Base-by-base conservation (phyloP, 1,140 invertebrate species). In the Homalodisca vitripennis region DNA sequence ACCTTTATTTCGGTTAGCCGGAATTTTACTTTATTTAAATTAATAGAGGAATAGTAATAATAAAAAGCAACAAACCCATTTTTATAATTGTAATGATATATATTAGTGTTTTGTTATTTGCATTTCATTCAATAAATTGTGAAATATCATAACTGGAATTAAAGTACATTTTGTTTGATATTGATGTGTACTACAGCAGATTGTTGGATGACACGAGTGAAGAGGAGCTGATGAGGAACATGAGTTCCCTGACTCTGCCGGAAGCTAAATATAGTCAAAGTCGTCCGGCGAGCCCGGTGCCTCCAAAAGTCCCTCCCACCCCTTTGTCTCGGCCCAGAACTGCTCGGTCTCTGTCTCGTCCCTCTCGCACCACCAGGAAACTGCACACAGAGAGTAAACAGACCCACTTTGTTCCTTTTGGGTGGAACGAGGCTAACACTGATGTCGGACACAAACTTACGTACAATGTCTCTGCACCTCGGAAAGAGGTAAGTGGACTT, bases 401-500 rank as follows among this genome's bases (percentile, higher is more conserved):
- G 26, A 47, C 63, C 2, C 63, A 66, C 31, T 66, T 66, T 66
- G 63, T 66, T 1, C 63, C 63, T 17, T 66, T 22, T 17, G 63
- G 63, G 10, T 66, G 63, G 63, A 66, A 66, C 22, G 63, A 66
- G 26, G 27, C 46, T 10, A 41, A 31, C 10, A 24, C 10, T 2
- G 27, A 66, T 14, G 63, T 66, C n/a, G 63, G 63, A 24, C 32
- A 66, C 14, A 66, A 66, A 66, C 32, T 20, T 14, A 66, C 63
- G 1, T 66, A 47, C 26, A 66, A 66, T 26, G 27, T 66, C n/a
- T 47, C 26, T 26, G 63, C 63, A 20, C 63, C 63, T 13, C 24
- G 26, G 26, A 66, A 41, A 66, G 32, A 66, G 27, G 63, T 66
- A 66, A 34, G 14, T 27, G 10, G 3, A 20, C 3, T 51, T 10